phyloP scores from a whole-genome alignment of 2,888 invertebrate species.

The Drosophila fulvimacula region DNA sequence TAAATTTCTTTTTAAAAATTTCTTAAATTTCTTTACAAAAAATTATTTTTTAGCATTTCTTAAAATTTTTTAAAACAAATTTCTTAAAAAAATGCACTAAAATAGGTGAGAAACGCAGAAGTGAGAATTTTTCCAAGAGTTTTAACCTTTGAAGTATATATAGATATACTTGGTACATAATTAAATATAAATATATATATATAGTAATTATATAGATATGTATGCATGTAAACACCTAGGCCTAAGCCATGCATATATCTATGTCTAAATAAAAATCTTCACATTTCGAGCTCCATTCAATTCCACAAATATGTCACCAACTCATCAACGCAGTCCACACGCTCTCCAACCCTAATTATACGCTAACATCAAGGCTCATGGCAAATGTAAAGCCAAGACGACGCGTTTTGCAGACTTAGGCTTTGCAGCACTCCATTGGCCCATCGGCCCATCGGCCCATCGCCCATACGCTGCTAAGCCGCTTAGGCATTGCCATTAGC shows the following conservation, averaged over 20 bases:
- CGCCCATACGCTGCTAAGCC: conserved; percentile 37
- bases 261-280: background rate
- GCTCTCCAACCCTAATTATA: background rate
- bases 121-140: too few species aligned
- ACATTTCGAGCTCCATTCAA: background rate
- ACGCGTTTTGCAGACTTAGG: conserved; percentile 27
- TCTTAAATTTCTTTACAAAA: too few species aligned
- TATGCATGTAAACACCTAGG: background rate
- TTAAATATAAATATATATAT: background rate
- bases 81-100: too few species aligned
- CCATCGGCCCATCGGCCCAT: background rate
- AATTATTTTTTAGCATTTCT: too few species aligned
- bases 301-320: background rate
- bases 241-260: background rate
- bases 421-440: background rate
- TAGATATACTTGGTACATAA: too few species aligned
- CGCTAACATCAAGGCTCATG: background rate
- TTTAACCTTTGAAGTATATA: too few species aligned
- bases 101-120: too few species aligned
- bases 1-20: too few species aligned
- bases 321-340: background rate
- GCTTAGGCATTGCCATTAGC: conserved; percentile 52
- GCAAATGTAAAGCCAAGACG: conserved; percentile 22
- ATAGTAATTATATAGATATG: background rate
- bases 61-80: too few species aligned